These are phyloP conservation scores for Sceloporus undulatus DNA, from an alignment of 2,113 vertebrate genomes.

Conservation along the genomic window DNA sequence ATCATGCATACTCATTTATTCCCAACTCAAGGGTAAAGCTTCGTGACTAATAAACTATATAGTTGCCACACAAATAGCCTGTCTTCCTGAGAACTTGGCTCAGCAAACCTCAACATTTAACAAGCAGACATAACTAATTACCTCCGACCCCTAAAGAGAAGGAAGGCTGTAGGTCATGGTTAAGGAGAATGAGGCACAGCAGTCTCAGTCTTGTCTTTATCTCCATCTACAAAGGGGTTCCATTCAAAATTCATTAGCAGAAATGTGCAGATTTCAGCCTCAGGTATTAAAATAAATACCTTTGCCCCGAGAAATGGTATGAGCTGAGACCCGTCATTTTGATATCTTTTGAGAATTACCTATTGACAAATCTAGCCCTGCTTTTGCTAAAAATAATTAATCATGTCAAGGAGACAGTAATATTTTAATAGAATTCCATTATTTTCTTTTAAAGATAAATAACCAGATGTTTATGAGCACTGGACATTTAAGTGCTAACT, in stretches of 20 bases:
- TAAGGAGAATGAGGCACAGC: conserved; percentile 50
- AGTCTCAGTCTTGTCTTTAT: conserved; percentile 49
- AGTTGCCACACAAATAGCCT: conserved; percentile 56
- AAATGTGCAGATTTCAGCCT: conserved; percentile 56
- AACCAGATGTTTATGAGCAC: conserved; percentile 22
- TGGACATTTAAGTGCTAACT: conserved; percentile 17
- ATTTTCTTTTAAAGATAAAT: conserved; percentile 11
- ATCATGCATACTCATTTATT: conserved; percentile 31
- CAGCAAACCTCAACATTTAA: conserved; percentile 69
- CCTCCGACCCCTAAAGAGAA: conserved; percentile 70
- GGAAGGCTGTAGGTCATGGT: conserved; percentile 62
- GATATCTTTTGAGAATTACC: conserved; percentile 1
- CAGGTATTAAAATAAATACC: conserved; percentile 33
- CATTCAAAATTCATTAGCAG: conserved; percentile 41
- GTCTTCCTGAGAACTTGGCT: conserved; percentile 60
- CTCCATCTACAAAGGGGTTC: conserved; percentile 57
- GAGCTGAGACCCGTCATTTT: conserved; percentile 20
- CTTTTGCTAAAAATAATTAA: conserved; percentile 23
- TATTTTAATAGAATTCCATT: conserved; percentile 20
- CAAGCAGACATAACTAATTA: conserved; percentile 70
- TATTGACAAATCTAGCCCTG: neutral
- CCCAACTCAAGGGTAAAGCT: conserved; percentile 23
- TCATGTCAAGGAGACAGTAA: conserved; percentile 34
- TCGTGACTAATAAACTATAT: conserved; percentile 55
- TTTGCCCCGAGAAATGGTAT: conserved; percentile 29